A percentile compares a stretch with the other conserved stretches of the same genome.
These are phyloP conservation scores for Anguilla japonica DNA, from an alignment of 2,113 vertebrate species.

Conservation along the genomic window DNA sequence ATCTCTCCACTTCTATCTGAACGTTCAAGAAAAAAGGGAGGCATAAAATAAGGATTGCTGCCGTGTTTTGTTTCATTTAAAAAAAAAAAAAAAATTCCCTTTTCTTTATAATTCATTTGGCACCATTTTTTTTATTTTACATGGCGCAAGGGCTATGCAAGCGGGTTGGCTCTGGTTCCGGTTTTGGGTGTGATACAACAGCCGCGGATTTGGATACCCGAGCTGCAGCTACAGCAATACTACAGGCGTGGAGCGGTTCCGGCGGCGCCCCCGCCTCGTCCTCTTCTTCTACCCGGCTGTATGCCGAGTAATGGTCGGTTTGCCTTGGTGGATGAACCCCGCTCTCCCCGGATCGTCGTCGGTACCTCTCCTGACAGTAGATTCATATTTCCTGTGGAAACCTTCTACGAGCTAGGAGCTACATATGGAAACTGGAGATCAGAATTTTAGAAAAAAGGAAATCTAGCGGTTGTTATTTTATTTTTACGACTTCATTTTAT, in stretches of 20 bases:
- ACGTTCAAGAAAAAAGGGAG: constrained; percentile 35
- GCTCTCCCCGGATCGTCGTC: constrained; percentile 75
- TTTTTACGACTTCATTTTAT: constrained; percentile 52
- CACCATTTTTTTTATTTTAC: constrained; percentile 55
- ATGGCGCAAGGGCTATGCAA: constrained; percentile 81
- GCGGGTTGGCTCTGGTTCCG: constrained; percentile 65
- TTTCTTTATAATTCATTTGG: constrained; percentile 29
- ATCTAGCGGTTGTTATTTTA: constrained; percentile 73
- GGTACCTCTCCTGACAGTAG: constrained; percentile 82
- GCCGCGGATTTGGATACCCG: constrained; percentile 85
- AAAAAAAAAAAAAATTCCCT: too few relatives aligned
- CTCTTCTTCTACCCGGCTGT: constrained; percentile 54
- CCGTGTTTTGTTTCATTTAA: constrained; percentile 54
- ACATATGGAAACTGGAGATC: constrained; percentile 99
- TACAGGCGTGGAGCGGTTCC: constrained; percentile 47
- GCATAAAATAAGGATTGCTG: constrained; percentile 48
- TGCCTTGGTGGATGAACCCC: constrained; percentile 63
- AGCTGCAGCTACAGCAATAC: constrained; percentile 50
- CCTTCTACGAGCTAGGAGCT: constrained; percentile 88
- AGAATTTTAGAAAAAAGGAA: constrained; percentile 98
- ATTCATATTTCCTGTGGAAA: constrained; percentile 89
- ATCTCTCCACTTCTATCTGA: constrained; percentile 39
- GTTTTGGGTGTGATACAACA: constrained; percentile 80
- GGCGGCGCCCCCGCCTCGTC: constrained; percentile 55
- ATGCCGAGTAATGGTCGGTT: constrained; percentile 74